Evolutionary conservation across 2,888 invertebrate species (phyloP), one percentile per base, ranked within the genome.

Genomic region (Dromius quadrimaculatus): DNA sequence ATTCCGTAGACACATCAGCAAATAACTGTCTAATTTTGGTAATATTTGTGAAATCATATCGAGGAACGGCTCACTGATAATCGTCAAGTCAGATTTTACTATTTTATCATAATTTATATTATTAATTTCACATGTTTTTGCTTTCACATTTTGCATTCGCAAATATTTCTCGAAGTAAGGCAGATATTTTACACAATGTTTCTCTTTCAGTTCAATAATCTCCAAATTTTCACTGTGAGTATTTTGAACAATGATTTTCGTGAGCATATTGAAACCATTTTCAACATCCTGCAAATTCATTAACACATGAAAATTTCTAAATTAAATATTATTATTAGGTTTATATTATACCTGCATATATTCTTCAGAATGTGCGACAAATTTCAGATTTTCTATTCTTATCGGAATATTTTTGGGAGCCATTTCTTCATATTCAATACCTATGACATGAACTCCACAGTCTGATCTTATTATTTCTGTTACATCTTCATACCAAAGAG

Each of bases 211-310:
- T 59, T 59, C 59, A n/a, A 8, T 36, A 15, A 59, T 36, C 0
- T 3, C 6, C 2, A 62, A 38, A 43, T 62, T 43, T 28, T 38
- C 22, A 9, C n/a, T 23, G 2, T 20, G 11, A 1, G 20, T 19
- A 9, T 62, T 62, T 5, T 62, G 41, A 9, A 3, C 15, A 6
- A 62, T 19, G 13, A 62, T 41, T 38, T 62, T 22, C 3, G 38
- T 23, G 23, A 13, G 23, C 43, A 41, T 20, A 23, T 22, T 41
- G 5, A 62, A 9, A 8, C 19, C 59, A 20, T 17, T 9, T 36
- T 61, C 20, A 9, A 61, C 19, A 61, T 61, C 3, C 59, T 61
- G 38, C 2, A 61, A 61, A n/a, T n/a, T n/a, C n/a, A n/a, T n/a
- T n/a, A 3, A n/a, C n/a, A 1, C 2, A 36, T 15, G 15, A 36